These are phyloP conservation scores for Drosophila parvula DNA, from an alignment of 1,140 invertebrate species.

Conservation along the genomic window DNA sequence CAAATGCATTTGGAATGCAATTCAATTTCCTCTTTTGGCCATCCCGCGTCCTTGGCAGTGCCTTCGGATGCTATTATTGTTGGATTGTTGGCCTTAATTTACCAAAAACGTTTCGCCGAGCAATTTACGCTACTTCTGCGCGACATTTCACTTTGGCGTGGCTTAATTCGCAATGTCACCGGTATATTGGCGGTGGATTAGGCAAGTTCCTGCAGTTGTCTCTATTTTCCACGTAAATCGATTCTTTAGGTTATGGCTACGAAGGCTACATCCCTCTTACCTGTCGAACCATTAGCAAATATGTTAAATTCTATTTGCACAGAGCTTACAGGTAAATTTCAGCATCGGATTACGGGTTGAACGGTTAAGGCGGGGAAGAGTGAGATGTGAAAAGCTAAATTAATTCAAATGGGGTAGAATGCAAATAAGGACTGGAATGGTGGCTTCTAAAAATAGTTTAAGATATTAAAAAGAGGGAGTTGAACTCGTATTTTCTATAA, in stretches of 20 bases:
- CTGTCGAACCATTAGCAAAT: slow-evolving; percentile 20
- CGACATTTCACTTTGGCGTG: slow-evolving; percentile 41
- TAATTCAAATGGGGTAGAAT: slow-evolving; percentile 3
- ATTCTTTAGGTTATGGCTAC: slow-evolving; percentile 1
- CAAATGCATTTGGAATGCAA: slow-evolving; percentile 76
- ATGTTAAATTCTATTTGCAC: slow-evolving; percentile 14
- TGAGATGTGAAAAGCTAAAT: slow-evolving; percentile 10
- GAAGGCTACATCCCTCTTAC: background rate
- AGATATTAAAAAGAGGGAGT: background rate
- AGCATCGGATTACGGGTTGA: background rate
- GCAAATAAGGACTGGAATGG: background rate
- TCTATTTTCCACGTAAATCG: slow-evolving; percentile 9
- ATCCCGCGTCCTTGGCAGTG: slow-evolving; percentile 28
- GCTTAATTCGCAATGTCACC: slow-evolving; percentile 61
- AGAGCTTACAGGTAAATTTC: slow-evolving; percentile 4
- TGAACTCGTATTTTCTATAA: too few species aligned
- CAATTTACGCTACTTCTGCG: slow-evolving; percentile 19
- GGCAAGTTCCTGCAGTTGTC: slow-evolving; percentile 13
- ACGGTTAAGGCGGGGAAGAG: background rate
- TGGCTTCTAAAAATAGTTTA: background rate
- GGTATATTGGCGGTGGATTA: slow-evolving; percentile 26
- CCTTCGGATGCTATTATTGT: slow-evolving; percentile 37
- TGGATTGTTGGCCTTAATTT: slow-evolving; percentile 66
- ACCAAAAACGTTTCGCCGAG: slow-evolving; percentile 32
- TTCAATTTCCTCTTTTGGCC: slow-evolving; percentile 64